A percentile compares a stretch with the other conserved stretches of the same genome.
These are phyloP conservation scores for Menidia beryllina DNA, from an alignment of 2,113 vertebrate species.

Conservation along the genomic window DNA sequence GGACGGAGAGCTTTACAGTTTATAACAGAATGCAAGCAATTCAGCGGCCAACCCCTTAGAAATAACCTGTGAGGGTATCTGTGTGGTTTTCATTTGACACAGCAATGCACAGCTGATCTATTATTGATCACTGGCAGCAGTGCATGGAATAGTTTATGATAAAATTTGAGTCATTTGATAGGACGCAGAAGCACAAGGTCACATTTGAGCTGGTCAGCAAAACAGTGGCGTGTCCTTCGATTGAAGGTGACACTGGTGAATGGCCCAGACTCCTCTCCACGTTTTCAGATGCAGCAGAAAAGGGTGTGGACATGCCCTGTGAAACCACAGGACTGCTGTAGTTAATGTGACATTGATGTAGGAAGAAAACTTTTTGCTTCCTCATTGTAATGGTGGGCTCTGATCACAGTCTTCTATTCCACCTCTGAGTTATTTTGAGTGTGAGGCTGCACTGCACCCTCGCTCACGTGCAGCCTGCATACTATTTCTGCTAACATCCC, in stretches of 20 bases:
- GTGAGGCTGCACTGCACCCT: background rate
- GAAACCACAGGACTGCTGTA: background rate
- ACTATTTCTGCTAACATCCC: constrained; percentile 22
- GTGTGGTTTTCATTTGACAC: constrained; percentile 10
- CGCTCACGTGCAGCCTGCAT: constrained; percentile 37
- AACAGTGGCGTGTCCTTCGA: constrained; percentile 48
- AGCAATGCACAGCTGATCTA: constrained; percentile 7
- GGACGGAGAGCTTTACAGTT: constrained; percentile 5
- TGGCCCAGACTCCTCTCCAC: too few relatives aligned
- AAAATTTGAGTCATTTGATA: background rate
- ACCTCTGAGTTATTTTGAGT: constrained; percentile 11
- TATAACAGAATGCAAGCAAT: constrained; percentile 21
- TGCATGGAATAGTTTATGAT: constrained; percentile 5
- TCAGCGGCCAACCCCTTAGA: constrained; percentile 27
- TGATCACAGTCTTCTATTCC: background rate
- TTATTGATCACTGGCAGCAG: constrained; percentile 19
- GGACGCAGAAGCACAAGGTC: constrained; percentile 55
- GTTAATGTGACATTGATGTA: background rate
- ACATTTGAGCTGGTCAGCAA: constrained; percentile 57
- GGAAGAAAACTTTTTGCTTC: constrained; percentile 2
- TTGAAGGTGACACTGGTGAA: constrained; percentile 19
- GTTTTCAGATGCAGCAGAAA: background rate
- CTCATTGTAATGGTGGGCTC: background rate
- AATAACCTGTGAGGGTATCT: constrained; percentile 14
- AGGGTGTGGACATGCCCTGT: background rate